Percentiles rank a stretch among this genome's conserved stretches.
Evolutionary conservation across 37 sponge, comb jelly and placozoan species (phyloP).

Genomic region (Petrosia ficiformis): DNA sequence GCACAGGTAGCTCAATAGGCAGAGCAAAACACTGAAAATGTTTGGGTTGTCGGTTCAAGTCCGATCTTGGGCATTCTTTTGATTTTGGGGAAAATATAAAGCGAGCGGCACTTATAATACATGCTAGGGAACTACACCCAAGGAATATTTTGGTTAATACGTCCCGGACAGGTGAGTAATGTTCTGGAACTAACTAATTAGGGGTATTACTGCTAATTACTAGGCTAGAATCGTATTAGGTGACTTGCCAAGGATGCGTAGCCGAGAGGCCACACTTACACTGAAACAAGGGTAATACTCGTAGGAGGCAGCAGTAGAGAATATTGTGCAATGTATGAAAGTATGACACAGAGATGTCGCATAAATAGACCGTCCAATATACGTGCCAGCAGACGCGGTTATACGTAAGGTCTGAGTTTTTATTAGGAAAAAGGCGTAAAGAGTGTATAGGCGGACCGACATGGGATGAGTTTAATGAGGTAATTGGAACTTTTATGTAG

Average conservation of each 20-base stretch:
- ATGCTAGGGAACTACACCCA: conserved; percentile 53
- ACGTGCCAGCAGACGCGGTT: conserved; percentile 93
- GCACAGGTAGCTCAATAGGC: conserved; percentile 65
- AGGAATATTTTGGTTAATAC: background rate
- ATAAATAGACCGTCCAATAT: conserved; percentile 63
- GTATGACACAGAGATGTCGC: conserved; percentile 88
- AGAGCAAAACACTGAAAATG: conserved; percentile 74
- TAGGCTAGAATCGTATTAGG: conserved; percentile 3
- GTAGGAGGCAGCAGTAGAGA: conserved; percentile 80
- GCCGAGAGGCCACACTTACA: conserved; percentile 79
- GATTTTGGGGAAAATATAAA: conserved; percentile 77
- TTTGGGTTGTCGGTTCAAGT: conserved; percentile 58
- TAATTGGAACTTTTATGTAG: conserved; percentile 76
- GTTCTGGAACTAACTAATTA: conserved; percentile 28
- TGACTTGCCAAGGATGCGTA: conserved; percentile 67
- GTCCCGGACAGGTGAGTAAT: conserved; percentile 69
- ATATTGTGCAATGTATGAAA: conserved; percentile 90
- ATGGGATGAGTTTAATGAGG: conserved; percentile 12
- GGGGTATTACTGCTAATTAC: background rate
- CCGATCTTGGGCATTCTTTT: conserved; percentile 56
- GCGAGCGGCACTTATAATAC: conserved; percentile 76
- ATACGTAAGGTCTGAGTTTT: conserved; percentile 79
- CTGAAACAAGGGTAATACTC: conserved; percentile 74
- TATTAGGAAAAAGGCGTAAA: conserved; percentile 73
- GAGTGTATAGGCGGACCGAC: conserved; percentile 60